Evolutionary conservation across 1,140 invertebrate genomes (phyloP).

Genomic region (Theocolax elegans): DNA sequence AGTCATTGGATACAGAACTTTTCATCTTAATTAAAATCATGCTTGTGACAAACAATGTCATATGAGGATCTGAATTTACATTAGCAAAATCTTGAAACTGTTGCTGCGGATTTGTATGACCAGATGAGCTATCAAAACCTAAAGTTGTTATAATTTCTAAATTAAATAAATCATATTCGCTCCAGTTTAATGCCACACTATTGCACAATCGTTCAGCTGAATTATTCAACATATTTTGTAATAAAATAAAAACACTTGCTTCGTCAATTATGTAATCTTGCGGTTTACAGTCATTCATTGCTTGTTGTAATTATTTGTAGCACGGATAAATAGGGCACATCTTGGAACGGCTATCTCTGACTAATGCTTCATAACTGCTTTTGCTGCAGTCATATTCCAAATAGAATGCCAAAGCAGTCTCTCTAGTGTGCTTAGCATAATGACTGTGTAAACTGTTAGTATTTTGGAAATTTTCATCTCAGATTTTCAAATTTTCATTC

Average conservation of each 20-base stretch:
- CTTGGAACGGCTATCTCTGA: neutral
- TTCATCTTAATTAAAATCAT: too few species aligned
- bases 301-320: neutral
- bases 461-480: too few species aligned
- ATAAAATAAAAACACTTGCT: neutral
- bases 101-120: slow-evolving; percentile 15
- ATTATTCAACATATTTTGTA: slow-evolving; percentile 10
- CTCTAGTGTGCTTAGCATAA: neutral
- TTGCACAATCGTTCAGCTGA: slow-evolving; percentile 17
- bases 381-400: neutral
- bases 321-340: neutral
- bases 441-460: too few species aligned
- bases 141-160: neutral
- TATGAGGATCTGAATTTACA: neutral
- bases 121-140: slow-evolving; percentile 14
- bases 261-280: neutral
- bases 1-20: too few species aligned
- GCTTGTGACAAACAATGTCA: too few species aligned
- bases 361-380: neutral
- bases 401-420: slow-evolving; percentile 19
- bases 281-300: slow-evolving; percentile 5
- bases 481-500: too few species aligned
- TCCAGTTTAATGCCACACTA: slow-evolving; percentile 5
- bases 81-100: neutral
- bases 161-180: neutral